Percentiles rank a stretch among this genome's conserved stretches.
Conservation (phyloP, 2,113 vertebrate species). For the Hucho hucho region DNA sequence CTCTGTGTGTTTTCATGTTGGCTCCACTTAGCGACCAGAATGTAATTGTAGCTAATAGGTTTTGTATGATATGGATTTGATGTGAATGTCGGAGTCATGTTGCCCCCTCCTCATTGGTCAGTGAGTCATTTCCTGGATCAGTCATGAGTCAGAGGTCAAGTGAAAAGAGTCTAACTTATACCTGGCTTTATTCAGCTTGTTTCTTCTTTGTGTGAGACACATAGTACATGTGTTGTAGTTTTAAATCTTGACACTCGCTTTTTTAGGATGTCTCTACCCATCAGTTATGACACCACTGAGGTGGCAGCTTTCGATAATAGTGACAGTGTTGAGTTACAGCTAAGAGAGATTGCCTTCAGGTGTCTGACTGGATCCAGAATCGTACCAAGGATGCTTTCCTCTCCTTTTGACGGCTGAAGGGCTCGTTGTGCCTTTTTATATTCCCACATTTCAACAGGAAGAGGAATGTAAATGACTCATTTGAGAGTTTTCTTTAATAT, state of each 20-base stretch:
- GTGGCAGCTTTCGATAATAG: slow-evolving; percentile 66
- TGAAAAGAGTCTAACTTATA: too few relatives aligned
- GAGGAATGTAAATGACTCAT: slow-evolving; percentile 50
- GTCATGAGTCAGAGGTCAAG: neutral
- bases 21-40: too few relatives aligned
- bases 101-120: neutral
- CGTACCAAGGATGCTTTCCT: slow-evolving; percentile 54
- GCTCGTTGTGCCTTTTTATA: slow-evolving; percentile 62
- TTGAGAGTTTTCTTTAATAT: slow-evolving; percentile 74
- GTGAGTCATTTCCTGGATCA: neutral
- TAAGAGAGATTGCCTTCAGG: slow-evolving; percentile 70
- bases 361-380: slow-evolving; percentile 62
- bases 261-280: slow-evolving; percentile 54
- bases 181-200: neutral
- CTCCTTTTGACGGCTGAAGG: slow-evolving; percentile 71
- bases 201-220: slow-evolving; percentile 2
- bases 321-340: slow-evolving; percentile 63
- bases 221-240: neutral
- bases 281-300: slow-evolving; percentile 44
- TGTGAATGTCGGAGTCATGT: slow-evolving; percentile 47
- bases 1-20: too few relatives aligned
- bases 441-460: slow-evolving; percentile 56
- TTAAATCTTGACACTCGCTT: too few relatives aligned
- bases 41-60: slow-evolving; percentile 25
- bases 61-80: slow-evolving; percentile 29